A percentile compares a stretch with the other conserved stretches of the same genome.
These are phyloP conservation scores for Actinernus sp. DNA, from an alignment of 92 coral and sea anemone species.

Conservation along the genomic window DNA sequence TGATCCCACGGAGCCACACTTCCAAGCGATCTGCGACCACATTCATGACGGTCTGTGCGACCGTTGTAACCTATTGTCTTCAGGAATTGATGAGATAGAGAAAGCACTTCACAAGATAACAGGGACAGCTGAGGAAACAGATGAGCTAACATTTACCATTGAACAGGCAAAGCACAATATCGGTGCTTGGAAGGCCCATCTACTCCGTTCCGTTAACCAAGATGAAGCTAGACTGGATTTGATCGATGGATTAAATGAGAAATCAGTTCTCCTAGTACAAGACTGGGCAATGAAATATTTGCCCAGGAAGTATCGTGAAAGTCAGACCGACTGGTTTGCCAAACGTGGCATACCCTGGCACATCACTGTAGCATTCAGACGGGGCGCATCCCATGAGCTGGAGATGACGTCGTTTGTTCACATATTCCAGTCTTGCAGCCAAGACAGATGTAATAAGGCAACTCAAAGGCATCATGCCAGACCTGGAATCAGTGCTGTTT, in stretches of 20 bases:
- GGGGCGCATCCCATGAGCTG: constrained; percentile 36
- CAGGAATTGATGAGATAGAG: constrained; percentile 13
- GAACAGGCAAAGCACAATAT: constrained; percentile 21
- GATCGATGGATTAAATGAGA: constrained; percentile 34
- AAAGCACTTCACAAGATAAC: neutral
- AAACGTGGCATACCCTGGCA: constrained; percentile 59
- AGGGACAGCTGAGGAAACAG: constrained; percentile 14
- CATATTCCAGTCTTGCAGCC: constrained; percentile 64
- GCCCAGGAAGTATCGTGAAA: constrained; percentile 65
- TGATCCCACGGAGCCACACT: constrained; percentile 4
- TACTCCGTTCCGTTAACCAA: constrained; percentile 31
- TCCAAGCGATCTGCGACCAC: constrained; percentile 9
- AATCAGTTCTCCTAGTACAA: constrained; percentile 8
- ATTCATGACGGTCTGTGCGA: constrained; percentile 28
- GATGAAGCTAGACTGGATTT: constrained; percentile 24
- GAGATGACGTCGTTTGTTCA: constrained; percentile 72
- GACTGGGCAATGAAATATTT: constrained; percentile 44
- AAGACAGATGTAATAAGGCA: constrained; percentile 70
- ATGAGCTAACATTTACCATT: constrained; percentile 22
- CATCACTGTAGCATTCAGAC: constrained; percentile 53
- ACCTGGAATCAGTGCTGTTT: constrained; percentile 34
- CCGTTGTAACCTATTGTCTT: constrained; percentile 22
- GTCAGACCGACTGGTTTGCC: constrained; percentile 66
- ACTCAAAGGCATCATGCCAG: constrained; percentile 43
- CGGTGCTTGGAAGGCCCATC: constrained; percentile 33